A percentile compares a stretch with the other conserved stretches of the same genome.
Conservation (phyloP, 2,888 invertebrate species). For the Aspidiotus rigidus region DNA sequence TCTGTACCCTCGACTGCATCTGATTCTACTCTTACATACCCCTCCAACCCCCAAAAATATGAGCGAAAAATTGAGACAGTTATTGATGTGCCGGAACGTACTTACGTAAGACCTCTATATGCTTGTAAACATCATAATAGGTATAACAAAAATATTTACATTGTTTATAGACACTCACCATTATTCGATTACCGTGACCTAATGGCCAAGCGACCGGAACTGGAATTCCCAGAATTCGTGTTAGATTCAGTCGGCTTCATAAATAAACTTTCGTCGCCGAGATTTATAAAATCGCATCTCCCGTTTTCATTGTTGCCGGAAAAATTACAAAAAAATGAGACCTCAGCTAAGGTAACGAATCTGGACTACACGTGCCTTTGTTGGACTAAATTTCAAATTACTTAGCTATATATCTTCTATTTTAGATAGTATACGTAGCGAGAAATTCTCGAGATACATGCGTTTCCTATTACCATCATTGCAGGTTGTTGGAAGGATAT, state of each 20-base stretch:
- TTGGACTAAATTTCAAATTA: background rate
- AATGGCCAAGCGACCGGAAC: slow-evolving; percentile 31
- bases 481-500: slow-evolving; percentile 56
- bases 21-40: too few relatives aligned
- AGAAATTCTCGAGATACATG: slow-evolving; percentile 85
- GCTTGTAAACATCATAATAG: too few relatives aligned
- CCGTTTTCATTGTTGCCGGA: slow-evolving; percentile 37
- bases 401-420: slow-evolving; percentile 31
- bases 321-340: slow-evolving; percentile 36
- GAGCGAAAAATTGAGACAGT: too few relatives aligned
- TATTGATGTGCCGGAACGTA: too few relatives aligned
- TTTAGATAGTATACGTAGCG: slow-evolving; percentile 74
- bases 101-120: too few relatives aligned
- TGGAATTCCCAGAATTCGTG: slow-evolving; percentile 34
- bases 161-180: slow-evolving; percentile 34
- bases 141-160: background rate
- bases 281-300: slow-evolving; percentile 38
- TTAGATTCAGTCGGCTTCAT: slow-evolving; percentile 35
- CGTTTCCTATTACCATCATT: slow-evolving; percentile 80
- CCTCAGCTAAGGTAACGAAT: slow-evolving; percentile 37
- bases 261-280: slow-evolving; percentile 36
- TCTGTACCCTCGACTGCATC: too few relatives aligned
- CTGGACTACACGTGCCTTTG: background rate
- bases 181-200: slow-evolving; percentile 35
- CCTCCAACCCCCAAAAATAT: too few relatives aligned